Base-by-base conservation (phyloP, 2,797 vertebrate species). In the Paedocypris micromegethes region DNA sequence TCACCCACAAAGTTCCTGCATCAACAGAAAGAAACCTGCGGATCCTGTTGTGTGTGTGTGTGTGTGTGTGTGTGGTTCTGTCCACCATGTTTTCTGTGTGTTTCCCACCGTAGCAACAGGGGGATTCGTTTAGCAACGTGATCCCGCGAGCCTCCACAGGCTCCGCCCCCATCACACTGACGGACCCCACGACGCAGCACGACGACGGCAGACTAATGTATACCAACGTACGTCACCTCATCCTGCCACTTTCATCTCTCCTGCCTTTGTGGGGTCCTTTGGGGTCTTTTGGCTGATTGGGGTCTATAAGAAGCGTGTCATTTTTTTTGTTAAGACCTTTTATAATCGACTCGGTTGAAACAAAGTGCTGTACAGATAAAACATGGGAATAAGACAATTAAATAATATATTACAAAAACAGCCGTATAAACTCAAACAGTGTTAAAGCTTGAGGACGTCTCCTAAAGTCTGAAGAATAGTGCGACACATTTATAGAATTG, bases 121-220 rank as follows among this genome's bases (percentile, higher is more conserved):
- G 68, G 0, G 88, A 91, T 5, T 76, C 88, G 40, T 91, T 82
- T 0, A 89, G 93, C 0, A 75, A 90, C 71, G 78, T 88, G 77
- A 92, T 98, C 74, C 96, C 96, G 57, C 83, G 95, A 5, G 95
- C 93, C 3, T 89, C 91, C 48, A 56, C 62, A 23, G 78, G 87
- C 44, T 85, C 86, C 89, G 71, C 86, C 88, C 0, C 41, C 5
- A 64, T 75, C 76, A 55, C 78, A 82, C 58, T 83, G 86, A 90
- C 89, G 45, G 86, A 86, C 78, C 89, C 84, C 48, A 90, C 76
- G 2, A 77, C 89, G 66, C 83, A 70, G 40, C 86, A 83, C 0
- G 82, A 86, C 64, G 88, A 88, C 4, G 80, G 0, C 3, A 66
- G 0, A 68, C 69, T 58, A 80, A 82, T 76, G 77, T 87, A 48